Base-by-base conservation (phyloP, 2,888 invertebrate genomes). In the Dorcus parallelipipedus region DNA sequence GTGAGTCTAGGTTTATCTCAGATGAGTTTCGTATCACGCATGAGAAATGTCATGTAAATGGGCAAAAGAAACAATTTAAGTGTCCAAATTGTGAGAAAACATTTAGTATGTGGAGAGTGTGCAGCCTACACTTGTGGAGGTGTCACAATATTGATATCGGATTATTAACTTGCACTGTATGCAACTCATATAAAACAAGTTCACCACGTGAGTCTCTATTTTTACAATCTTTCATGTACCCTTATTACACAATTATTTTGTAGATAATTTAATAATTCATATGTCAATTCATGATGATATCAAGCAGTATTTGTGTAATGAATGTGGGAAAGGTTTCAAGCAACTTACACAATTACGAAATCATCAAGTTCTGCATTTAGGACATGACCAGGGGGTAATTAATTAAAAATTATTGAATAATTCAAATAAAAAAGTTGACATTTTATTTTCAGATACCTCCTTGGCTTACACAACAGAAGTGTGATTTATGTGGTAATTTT, bases 121-220 rank as follows among this genome's bases (percentile, higher is more conserved):
- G 89, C 67, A 83, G 86, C 6, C 76, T 82, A 63, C 91, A 91
- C 74, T 76, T 90, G 65, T 89, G 89, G 87, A 85, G 84, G 65
- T 76, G 78, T 3, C 90, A 90, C 74, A 78, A 82, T 65, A 76
- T 87, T 9, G 83, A 85, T 70, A 76, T 84, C 52, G 86, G 85
- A 63, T 70, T 86, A 42, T 74, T 84, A 47, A 79, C 81, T 26
- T 87, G 86, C 66, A 82, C 83, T 1, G 75, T 82, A 55, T 87
- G 87, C 66, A 76, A 78, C 54, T 70, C 73, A 5, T 85, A 83
- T 67, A 85, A 83, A 67, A 82, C 84, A 3, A 76, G 82, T 48
- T 80, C 81, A 2, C 76, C 80, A 42, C 75, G 81, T 80, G 68
- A 69, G 64, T 64, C 43, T 14, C 9, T 33, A 7, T 5, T 33